Evolutionary conservation across 2,113 vertebrate genomes (phyloP).

Genomic region (Phrynocephalus versicolor): DNA sequence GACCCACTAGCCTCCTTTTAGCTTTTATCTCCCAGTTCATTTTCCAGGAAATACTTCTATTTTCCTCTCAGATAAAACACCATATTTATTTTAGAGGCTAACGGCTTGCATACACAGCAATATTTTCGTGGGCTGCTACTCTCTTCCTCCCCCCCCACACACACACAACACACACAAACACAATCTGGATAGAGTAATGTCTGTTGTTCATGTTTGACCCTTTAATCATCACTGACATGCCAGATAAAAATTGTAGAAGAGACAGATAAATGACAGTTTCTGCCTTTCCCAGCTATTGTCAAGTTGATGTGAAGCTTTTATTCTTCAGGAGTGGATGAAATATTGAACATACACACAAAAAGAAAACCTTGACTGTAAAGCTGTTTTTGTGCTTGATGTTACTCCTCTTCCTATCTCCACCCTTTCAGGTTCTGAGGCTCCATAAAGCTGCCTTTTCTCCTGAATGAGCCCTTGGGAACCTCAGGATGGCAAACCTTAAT

Average conservation of each 20-base stretch:
- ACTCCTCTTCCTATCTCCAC: background rate
- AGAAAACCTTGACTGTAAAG: background rate
- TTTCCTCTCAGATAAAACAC: constrained; percentile 54
- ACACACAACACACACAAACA: background rate
- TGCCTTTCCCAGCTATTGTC: background rate
- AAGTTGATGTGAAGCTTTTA: background rate
- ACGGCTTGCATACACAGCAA: constrained; percentile 15
- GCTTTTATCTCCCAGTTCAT: constrained; percentile 62
- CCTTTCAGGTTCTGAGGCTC: too few relatives aligned
- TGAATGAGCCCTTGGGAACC: too few relatives aligned
- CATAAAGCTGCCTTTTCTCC: too few relatives aligned
- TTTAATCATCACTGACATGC: constrained; percentile 44
- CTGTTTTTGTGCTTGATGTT: constrained; percentile 21
- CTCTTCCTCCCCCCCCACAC: too few relatives aligned
- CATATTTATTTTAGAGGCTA: constrained; percentile 55
- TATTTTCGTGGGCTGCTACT: background rate
- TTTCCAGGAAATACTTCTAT: constrained; percentile 47
- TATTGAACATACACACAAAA: constrained; percentile 15
- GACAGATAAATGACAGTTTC: constrained; percentile 12
- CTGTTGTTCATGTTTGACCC: constrained; percentile 25
- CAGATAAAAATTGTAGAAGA: constrained; percentile 22
- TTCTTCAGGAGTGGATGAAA: background rate
- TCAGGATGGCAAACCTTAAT: too few relatives aligned
- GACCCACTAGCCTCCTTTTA: constrained; percentile 58
- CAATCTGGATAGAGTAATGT: background rate